Evolutionary conservation across 2,888 invertebrate species (phyloP).

Genomic region (Ectemnius cavifrons): DNA sequence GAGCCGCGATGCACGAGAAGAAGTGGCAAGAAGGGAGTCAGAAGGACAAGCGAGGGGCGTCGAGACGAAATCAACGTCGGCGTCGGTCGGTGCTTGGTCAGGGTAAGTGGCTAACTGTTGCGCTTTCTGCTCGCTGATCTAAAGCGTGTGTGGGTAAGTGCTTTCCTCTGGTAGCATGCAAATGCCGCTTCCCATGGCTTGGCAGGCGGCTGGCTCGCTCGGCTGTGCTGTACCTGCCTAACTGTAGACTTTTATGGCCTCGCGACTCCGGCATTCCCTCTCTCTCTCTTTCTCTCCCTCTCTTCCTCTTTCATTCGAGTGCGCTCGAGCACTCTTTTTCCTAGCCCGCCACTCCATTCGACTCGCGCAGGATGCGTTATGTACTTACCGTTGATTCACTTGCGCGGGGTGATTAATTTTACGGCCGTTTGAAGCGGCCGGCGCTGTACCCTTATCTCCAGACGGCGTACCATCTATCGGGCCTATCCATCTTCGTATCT

Average conservation of each 20-base stretch:
- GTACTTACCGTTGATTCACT: constrained; percentile 3
- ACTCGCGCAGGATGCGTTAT: background rate
- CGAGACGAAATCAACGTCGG: constrained; percentile 42
- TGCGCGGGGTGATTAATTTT: background rate
- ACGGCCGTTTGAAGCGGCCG: background rate
- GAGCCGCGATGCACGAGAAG: no score
- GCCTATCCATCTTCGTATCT: background rate
- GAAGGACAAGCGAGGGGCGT: background rate
- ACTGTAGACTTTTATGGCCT: constrained; percentile 47
- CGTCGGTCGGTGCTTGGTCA: constrained; percentile 37
- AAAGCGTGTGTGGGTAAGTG: constrained; percentile 21
- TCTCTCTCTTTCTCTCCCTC: background rate
- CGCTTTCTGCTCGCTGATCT: constrained; percentile 55
- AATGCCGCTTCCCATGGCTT: constrained; percentile 30
- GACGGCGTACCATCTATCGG: constrained; percentile 1
- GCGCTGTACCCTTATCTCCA: background rate
- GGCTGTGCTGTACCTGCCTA: constrained; percentile 27
- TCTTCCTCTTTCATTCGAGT: no score
- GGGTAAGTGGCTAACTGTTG: constrained; percentile 62
- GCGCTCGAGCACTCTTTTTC: no score
- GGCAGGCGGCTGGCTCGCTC: background rate
- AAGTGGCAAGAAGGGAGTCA: no score
- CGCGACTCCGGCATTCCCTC: background rate
- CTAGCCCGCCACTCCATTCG: no score
- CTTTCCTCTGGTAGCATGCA: constrained; percentile 33